A percentile compares a stretch with the other conserved stretches of the same genome.
Evolutionary conservation across 23 tunicate species (phyloP).

Genomic region (Clavelina lepadiformis): DNA sequence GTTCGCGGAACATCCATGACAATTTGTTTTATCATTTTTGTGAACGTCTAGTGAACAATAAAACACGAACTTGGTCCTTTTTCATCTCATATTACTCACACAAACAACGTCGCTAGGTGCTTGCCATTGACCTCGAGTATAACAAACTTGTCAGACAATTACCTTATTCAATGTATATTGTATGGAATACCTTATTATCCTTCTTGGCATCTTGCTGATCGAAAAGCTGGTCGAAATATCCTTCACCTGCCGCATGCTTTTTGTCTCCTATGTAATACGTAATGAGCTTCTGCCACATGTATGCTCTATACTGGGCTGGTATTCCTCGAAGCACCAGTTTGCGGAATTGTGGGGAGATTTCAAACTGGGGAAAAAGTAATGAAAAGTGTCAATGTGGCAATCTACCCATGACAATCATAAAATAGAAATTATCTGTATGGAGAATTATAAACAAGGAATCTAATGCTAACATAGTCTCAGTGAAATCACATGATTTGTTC

Average conservation of each 20-base stretch:
- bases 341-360: slow-evolving; percentile 29
- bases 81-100: no score
- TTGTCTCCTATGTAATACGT: slow-evolving; percentile 41
- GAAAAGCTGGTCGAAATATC: slow-evolving; percentile 25
- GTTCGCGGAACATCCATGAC: slow-evolving; percentile 75
- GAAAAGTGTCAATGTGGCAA: no score
- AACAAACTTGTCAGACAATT: neutral
- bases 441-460: no score
- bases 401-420: no score
- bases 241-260: slow-evolving; percentile 12
- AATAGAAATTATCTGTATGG: no score
- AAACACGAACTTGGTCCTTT: no score
- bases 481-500: no score
- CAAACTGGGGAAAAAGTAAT: slow-evolving; percentile 46
- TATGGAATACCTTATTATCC: slow-evolving; percentile 34
- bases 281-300: slow-evolving; percentile 61
- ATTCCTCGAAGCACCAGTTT: slow-evolving; percentile 43
- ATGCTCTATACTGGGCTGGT: slow-evolving; percentile 51
- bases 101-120: no score
- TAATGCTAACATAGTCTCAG: no score
- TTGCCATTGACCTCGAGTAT: no score
- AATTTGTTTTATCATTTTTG: slow-evolving; percentile 62
- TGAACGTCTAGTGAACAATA: slow-evolving; percentile 21
- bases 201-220: slow-evolving; percentile 16
- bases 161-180: neutral